Conservation (phyloP, 2,113 vertebrate species). For the Turnix velox region DNA sequence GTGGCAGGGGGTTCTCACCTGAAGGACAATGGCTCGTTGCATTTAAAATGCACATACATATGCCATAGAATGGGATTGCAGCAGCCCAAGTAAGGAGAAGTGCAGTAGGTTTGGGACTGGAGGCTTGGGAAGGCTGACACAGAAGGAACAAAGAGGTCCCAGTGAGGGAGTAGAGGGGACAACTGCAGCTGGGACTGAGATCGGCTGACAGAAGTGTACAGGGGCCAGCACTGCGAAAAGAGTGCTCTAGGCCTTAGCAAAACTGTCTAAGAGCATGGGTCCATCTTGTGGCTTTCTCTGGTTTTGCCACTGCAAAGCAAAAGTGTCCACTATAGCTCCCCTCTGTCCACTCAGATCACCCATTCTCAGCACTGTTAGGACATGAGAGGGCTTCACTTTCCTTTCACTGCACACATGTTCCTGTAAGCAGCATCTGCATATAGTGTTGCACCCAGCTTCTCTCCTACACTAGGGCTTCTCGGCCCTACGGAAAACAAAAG, state of each 20-base stretch:
- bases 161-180: not conserved
- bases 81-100: rapidly evolving
- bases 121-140: not conserved
- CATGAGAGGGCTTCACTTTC: not conserved
- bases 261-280: not conserved
- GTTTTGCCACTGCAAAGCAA: not conserved
- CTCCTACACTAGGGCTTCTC: not conserved
- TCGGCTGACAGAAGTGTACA: not conserved
- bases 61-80: not conserved
- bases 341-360: not conserved
- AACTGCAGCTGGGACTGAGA: not conserved
- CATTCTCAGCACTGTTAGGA: not conserved
- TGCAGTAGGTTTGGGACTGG: rapidly evolving
- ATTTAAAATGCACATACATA: not conserved
- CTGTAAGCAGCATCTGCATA: not conserved
- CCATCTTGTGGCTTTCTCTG: not conserved
- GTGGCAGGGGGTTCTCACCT: not conserved
- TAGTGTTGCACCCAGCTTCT: not conserved
- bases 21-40: not conserved
- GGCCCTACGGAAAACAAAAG: not conserved
- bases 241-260: not conserved
- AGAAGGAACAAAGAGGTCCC: not conserved
- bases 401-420: not conserved
- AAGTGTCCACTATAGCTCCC: not conserved
- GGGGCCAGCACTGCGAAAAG: not conserved